Evolutionary conservation across 2,888 invertebrate genomes (phyloP), one percentile per base, ranked within the genome.

Genomic region (Plemyria rubiginata): DNA sequence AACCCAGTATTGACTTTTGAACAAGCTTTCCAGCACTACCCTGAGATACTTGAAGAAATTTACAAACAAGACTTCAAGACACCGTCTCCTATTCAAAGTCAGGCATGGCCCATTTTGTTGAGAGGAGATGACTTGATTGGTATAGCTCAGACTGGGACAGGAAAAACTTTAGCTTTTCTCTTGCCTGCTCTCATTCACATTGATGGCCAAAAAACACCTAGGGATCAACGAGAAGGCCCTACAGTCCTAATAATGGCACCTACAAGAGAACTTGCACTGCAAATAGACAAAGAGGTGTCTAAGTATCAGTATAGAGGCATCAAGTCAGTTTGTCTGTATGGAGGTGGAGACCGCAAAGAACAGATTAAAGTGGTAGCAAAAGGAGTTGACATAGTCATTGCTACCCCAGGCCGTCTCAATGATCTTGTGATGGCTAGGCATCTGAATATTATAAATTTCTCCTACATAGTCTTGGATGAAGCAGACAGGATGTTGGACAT

Each of bases 371-470:
- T 92, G 7, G 94, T 98, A 0, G 90, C 94, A 0, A 93, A 94
- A 69, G 98, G 98, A n/a, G 97, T 98, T 0, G 97, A 99, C 84
- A 98, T 99, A 66, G 96, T 99, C 0, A 98, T 99, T 72, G 99
- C 98, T 5, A 99, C 99, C 1, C 99, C 99, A 0, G 99, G 99
- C 1, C 94, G 99, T 57, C 93, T 99, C 0, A 98, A 98, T 85
- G 99, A 99, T 90, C 93, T 99, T n/a, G 94, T 97, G 0, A 90
- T 94, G 82, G 94, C 95, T 9, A 94, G 94, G 11, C 93, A 95
- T 70, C 90, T 98, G n/a, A 94, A 96, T 76, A 94, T 98, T 0
- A 94, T 94, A 9, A 94, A 95, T 54, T 95, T 99, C 45, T 97
- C 98, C 0, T 98, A 97, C 84, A 94, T 98, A 71, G 97, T 98